Conservation (phyloP, 2,888 invertebrate genomes). For the Noctua fimbriata region DNA sequence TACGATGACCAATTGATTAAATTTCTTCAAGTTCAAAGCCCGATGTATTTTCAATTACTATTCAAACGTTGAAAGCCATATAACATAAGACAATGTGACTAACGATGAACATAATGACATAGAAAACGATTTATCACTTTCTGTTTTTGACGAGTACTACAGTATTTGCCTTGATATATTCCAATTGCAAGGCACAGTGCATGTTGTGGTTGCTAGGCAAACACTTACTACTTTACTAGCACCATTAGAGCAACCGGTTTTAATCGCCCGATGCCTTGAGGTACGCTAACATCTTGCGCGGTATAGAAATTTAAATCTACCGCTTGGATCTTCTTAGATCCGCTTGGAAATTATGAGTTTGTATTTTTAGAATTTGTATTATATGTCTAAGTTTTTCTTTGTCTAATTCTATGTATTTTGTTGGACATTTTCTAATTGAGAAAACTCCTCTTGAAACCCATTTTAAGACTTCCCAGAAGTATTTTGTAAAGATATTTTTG, state of each 20-base stretch:
- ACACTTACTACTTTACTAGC: constrained; percentile 17
- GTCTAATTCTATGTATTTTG: neutral
- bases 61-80: constrained; percentile 9
- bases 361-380: neutral
- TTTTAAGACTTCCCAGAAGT: neutral
- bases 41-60: constrained; percentile 20
- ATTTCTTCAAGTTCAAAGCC: constrained; percentile 25
- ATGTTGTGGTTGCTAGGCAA: constrained; percentile 40
- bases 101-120: constrained; percentile 12
- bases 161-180: constrained; percentile 37
- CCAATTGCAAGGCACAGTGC: constrained; percentile 9
- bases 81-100: neutral
- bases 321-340: constrained; percentile 17
- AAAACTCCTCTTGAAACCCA: neutral
- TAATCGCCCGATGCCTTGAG: constrained; percentile 10
- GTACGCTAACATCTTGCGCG: constrained; percentile 20
- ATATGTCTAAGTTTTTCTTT: neutral
- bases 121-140: constrained; percentile 14
- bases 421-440: neutral
- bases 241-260: constrained; percentile 52
- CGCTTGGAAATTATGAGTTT: neutral
- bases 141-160: neutral
- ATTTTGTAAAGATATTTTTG: neutral
- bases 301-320: constrained; percentile 15
- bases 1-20: constrained; percentile 20